These are phyloP conservation scores for Leptoclinus maculatus DNA, from an alignment of 2,797 vertebrate genomes.

Conservation along the genomic window DNA sequence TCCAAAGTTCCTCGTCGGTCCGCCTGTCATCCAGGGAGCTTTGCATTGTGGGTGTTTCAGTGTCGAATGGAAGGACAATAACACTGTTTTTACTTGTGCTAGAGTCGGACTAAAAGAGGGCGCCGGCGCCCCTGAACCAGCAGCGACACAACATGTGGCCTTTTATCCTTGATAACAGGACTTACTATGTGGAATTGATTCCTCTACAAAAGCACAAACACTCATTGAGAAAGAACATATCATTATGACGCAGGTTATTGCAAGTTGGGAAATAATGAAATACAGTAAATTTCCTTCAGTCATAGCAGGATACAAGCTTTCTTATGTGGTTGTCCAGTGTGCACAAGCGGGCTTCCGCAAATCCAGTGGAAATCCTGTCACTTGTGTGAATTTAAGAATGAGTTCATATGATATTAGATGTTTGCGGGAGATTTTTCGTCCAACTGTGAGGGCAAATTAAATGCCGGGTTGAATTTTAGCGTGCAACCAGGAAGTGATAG, in stretches of 20 bases:
- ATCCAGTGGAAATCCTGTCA: background rate
- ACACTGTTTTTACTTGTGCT: background rate
- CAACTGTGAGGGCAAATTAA: background rate
- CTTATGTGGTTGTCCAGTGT: background rate
- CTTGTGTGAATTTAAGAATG: background rate
- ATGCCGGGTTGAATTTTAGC: background rate
- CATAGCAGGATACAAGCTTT: background rate
- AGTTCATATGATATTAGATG: background rate
- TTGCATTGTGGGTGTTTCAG: background rate
- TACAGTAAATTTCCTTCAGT: background rate
- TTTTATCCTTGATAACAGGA: background rate
- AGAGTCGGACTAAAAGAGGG: too few species aligned
- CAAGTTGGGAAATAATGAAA: background rate
- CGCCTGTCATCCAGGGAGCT: background rate
- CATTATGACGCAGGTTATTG: background rate
- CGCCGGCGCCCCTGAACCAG: background rate
- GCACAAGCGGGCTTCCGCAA: background rate
- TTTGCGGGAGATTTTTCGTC: constrained; percentile 1
- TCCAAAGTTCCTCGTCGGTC: background rate
- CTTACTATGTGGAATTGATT: background rate
- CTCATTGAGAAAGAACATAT: background rate
- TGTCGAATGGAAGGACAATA: background rate
- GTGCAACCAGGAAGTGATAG: background rate
- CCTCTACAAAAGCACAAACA: background rate
- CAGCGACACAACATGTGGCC: background rate